Conservation (phyloP, 2,797 vertebrate genomes). For the Lepilemur septentrionalis region DNA sequence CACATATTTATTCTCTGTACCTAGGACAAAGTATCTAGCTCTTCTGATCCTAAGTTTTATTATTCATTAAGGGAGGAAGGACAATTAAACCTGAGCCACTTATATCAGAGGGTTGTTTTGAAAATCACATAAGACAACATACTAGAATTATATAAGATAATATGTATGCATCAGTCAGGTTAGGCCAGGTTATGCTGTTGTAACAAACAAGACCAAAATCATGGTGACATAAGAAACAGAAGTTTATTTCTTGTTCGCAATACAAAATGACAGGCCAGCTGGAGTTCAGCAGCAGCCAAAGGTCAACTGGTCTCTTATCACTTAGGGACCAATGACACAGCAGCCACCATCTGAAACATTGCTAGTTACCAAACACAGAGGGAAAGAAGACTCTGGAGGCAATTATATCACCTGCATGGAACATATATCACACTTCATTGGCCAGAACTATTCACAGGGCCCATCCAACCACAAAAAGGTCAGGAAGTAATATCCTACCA, state of each 20-base stretch:
- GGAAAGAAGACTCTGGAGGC: not conserved
- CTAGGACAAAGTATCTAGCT: not conserved
- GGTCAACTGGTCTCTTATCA: not conserved
- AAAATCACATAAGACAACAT: not conserved
- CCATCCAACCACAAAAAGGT: not conserved
- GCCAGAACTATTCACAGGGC: not conserved
- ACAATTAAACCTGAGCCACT: not conserved
- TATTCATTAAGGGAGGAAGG: not conserved
- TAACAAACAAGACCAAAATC: slow-evolving; percentile 25
- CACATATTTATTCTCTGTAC: not conserved
- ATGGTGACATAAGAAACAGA: not conserved
- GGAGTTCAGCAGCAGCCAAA: not conserved
- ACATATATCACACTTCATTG: not conserved
- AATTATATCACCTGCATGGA: not conserved
- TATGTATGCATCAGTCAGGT: not conserved
- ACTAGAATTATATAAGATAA: not conserved
- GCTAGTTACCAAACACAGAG: not conserved
- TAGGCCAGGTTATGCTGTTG: not conserved
- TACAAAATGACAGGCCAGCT: not conserved
- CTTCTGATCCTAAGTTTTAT: slow-evolving; percentile 1
- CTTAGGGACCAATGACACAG: not conserved
- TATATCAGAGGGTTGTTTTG: not conserved
- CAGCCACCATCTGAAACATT: not conserved
- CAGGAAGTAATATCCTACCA: not conserved
- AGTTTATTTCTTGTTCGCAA: slow-evolving; percentile 20